Percentiles rank a stretch among this genome's conserved stretches.
Evolutionary conservation across 1,140 invertebrate genomes (phyloP).

Genomic region (Formica selysi): DNA sequence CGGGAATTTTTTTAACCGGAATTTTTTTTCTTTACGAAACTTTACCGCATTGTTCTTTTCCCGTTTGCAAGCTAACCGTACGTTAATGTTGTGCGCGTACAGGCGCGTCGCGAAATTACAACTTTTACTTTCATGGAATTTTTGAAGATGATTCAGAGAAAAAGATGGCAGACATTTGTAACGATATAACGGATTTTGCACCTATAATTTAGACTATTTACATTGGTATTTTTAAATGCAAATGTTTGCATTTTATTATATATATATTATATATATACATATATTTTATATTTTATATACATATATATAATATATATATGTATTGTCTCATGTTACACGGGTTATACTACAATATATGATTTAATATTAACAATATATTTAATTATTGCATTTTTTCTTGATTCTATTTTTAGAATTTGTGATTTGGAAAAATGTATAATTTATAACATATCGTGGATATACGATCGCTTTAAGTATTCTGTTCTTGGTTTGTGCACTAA

Average conservation of each 20-base stretch:
- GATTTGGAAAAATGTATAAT: slow-evolving; percentile 7
- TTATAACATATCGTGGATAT: not conserved
- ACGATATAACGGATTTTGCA: not conserved
- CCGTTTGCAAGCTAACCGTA: not conserved
- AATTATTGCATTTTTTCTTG: not conserved
- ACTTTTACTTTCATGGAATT: slow-evolving; percentile 1
- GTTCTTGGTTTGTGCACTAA: not conserved
- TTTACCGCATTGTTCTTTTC: not conserved
- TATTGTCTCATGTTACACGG: too few relatives aligned
- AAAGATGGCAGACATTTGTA: not conserved
- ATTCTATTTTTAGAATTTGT: not conserved
- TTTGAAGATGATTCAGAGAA: not conserved
- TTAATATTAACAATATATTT: too few relatives aligned
- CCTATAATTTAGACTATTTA: not conserved
- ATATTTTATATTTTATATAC: too few relatives aligned
- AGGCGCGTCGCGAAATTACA: not conserved
- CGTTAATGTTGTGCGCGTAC: not conserved
- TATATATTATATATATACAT: too few relatives aligned
- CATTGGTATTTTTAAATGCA: not conserved
- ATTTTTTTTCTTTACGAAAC: slow-evolving; percentile 21
- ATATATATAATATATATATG: too few relatives aligned
- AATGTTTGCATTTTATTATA: too few relatives aligned
- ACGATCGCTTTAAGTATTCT: slow-evolving; percentile 5
- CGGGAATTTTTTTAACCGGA: too few relatives aligned
- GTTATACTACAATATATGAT: too few relatives aligned